These are phyloP conservation scores for Lasioglossum calceatum DNA, from an alignment of 2,888 invertebrate genomes.

Conservation along the genomic window DNA sequence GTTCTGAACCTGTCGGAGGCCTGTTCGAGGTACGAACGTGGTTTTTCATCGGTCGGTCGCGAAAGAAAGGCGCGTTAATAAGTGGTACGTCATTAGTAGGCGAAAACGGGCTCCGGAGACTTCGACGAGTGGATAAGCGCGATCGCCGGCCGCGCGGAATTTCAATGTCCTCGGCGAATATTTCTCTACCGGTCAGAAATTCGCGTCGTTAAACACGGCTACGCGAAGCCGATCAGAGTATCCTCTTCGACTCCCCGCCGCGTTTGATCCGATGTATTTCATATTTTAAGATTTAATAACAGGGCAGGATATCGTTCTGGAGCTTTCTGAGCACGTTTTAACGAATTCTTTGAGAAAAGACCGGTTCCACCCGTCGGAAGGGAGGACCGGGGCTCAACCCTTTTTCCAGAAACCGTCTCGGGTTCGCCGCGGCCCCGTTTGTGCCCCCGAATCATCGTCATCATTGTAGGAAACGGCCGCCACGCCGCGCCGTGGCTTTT, in stretches of 20 bases:
- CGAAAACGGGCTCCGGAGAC: not conserved
- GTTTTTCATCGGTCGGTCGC: not conserved
- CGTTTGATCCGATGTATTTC: not conserved
- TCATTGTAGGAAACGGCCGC: conserved; percentile 31
- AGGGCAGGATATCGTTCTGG: not conserved
- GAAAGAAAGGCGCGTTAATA: not conserved
- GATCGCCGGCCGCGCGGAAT: conserved; percentile 1
- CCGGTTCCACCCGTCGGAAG: conserved; percentile 28
- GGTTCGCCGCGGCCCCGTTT: conserved; percentile 44
- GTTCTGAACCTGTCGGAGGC: not conserved
- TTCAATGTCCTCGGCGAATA: not conserved
- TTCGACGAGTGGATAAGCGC: conserved; percentile 21
- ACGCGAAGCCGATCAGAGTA: not conserved
- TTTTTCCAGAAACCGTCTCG: conserved; percentile 53
- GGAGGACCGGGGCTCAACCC: conserved; percentile 39
- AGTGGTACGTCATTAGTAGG: not conserved
- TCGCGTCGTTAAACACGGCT: not conserved
- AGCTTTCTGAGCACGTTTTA: conserved; percentile 28
- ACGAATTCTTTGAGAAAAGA: conserved; percentile 40
- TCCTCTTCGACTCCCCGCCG: not conserved
- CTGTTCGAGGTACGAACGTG: not conserved
- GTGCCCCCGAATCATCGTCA: conserved; percentile 49
- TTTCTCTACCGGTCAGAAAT: not conserved
- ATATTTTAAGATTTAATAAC: not conserved
- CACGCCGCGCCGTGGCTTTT: conserved; percentile 7